Evolutionary conservation across 2,888 invertebrate species (phyloP).

Genomic region (Mythimna impura): DNA sequence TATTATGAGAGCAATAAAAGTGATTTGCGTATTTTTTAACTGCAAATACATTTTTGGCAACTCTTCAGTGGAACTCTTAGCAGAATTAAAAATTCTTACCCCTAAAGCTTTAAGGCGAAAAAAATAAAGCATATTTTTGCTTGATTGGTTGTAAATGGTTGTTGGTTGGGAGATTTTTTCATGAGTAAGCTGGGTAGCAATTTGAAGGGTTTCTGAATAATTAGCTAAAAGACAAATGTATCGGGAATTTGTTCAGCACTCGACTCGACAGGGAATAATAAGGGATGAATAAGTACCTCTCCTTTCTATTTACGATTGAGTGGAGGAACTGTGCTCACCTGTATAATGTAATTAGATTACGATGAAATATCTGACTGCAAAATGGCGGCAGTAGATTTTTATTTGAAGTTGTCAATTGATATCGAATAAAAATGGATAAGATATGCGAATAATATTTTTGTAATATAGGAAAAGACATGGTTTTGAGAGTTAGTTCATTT

Average conservation of each 20-base stretch:
- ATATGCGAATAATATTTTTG: background rate
- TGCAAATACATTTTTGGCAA: constrained; percentile 37
- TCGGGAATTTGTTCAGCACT: constrained; percentile 52
- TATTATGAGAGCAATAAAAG: constrained; percentile 43
- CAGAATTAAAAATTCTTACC: constrained; percentile 35
- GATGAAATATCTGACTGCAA: constrained; percentile 16
- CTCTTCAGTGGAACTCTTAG: constrained; percentile 42
- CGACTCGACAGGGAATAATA: constrained; percentile 58
- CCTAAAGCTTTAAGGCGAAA: constrained; percentile 10
- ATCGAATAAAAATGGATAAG: background rate
- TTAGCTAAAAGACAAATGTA: constrained; percentile 64
- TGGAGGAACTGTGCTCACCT: constrained; percentile 31
- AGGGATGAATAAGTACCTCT: constrained; percentile 50
- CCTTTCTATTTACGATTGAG: constrained; percentile 28
- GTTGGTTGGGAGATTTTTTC: constrained; percentile 54
- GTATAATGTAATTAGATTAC: constrained; percentile 22
- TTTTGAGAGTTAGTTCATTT: background rate
- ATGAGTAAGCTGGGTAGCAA: constrained; percentile 60
- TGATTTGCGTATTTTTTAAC: constrained; percentile 23
- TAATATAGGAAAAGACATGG: background rate
- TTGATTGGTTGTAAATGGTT: constrained; percentile 9
- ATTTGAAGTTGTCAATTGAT: background rate
- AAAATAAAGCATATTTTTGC: constrained; percentile 44
- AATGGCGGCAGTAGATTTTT: background rate
- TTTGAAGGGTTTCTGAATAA: constrained; percentile 65